Base-by-base conservation (phyloP, 2,888 invertebrate genomes). In the Himalopsyche tibetana region DNA sequence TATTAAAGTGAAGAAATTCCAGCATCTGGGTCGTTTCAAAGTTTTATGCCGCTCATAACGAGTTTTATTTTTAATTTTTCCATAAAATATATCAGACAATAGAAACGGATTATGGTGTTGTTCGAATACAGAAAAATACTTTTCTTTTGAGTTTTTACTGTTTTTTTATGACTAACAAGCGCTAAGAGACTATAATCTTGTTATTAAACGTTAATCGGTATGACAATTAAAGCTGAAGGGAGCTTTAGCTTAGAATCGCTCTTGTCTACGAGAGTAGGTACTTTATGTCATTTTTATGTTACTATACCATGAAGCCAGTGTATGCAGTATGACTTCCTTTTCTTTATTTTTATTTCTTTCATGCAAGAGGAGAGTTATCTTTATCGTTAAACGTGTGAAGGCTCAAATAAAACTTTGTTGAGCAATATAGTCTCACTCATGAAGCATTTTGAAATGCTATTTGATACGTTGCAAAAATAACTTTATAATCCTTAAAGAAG, bases 81-180 rank as follows among this genome's bases (percentile, higher is more conserved):
- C 63, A 63, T 63, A 63, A 63, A 63, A 63, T 63, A 63, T 63
- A 63, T 63, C 63, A 63, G 19, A 63, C 63, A 63, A 63, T 63
- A 63, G 63, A 63, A 63, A 63, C 63, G 63, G 63, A 63, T 63
- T 63, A 63, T 63, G 63, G 63, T 63, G 63, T 63, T 63, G 63
- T 63, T 63, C 63, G 63, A 19, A 63, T 63, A 63, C 63, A n/a
- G 63, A 63, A 63, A 63, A 63, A 19, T 63, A 63, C 63, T 63
- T 63, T 63, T 63, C 63, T 63, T 63, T 63, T 63, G 63, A 9
- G 63, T 28, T 63, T 63, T 63, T 63, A 63, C 63, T 19, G 63
- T 6, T 63, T 63, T 63, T 63, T 63, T 63, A 63, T 28, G 63
- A 19, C 63, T 63, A 63, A 63, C 63, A 63, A 63, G 63, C 63